phyloP scores from a whole-genome alignment of 2,888 invertebrate species.

The Caenorhabditis sp. region DNA sequence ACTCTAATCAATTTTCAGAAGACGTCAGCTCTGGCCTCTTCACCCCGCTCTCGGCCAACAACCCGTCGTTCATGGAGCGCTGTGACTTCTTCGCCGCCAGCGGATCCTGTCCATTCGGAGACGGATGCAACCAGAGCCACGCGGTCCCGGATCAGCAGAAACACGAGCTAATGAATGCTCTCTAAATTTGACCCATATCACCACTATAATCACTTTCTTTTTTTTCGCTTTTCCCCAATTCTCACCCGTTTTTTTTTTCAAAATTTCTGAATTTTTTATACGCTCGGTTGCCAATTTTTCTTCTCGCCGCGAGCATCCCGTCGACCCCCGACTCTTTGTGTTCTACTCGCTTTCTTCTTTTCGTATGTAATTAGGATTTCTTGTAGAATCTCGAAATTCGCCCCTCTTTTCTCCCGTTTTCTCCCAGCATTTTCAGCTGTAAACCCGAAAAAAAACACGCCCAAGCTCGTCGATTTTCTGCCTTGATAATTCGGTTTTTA shows the following conservation, averaged over 20 bases:
- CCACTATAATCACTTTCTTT: conserved; percentile 24
- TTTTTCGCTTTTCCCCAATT: no score
- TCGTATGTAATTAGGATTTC: conserved; percentile 56
- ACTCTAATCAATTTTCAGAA: no score
- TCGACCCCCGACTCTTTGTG: conserved; percentile 5
- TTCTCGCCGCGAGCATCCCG: background rate
- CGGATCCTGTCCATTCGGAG: conserved; percentile 62
- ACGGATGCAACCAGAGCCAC: conserved; percentile 48
- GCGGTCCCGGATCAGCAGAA: conserved; percentile 10
- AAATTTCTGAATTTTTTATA: conserved; percentile 30
- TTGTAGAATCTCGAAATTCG: conserved; percentile 55
- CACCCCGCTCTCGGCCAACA: conserved; percentile 3
- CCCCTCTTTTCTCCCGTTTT: background rate
- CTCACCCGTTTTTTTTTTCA: conserved; percentile 28
- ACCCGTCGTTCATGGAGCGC: conserved; percentile 39
- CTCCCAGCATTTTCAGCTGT: no score
- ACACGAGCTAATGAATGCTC: conserved; percentile 20
- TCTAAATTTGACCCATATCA: conserved; percentile 18
- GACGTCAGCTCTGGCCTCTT: conserved; percentile 4
- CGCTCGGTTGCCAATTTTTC: conserved; percentile 6
- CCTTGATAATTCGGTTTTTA: background rate
- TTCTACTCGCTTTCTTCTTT: conserved; percentile 42
- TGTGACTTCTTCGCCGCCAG: conserved; percentile 54
- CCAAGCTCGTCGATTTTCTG: no score
- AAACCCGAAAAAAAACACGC: no score